Percentiles rank a stretch among this genome's conserved stretches.
phyloP scores from a whole-genome alignment of 2,888 invertebrate genomes.

The Pilophorus perplexus region DNA sequence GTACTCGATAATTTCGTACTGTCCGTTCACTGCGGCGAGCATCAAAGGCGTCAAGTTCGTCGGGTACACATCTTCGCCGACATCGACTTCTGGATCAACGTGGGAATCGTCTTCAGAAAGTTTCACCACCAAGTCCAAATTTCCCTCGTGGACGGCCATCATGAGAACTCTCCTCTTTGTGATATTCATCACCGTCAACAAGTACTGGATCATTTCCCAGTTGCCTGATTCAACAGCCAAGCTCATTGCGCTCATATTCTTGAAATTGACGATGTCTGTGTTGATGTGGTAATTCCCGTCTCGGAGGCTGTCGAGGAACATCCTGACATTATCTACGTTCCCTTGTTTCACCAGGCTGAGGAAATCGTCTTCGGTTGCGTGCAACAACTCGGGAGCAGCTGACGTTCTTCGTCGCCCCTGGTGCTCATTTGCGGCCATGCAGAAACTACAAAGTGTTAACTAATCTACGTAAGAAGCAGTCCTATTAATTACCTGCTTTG shows the following conservation, averaged over 20 bases:
- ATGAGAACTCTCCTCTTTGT: constrained; percentile 67
- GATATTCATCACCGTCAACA: constrained; percentile 60
- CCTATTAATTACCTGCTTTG: too few species aligned
- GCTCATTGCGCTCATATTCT: constrained; percentile 59
- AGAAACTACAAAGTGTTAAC: too few species aligned
- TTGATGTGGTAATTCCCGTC: not conserved
- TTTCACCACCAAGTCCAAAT: not conserved
- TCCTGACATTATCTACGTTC: not conserved
- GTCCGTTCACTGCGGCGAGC: constrained; percentile 67
- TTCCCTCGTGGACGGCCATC: constrained; percentile 59
- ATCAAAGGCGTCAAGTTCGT: constrained; percentile 68
- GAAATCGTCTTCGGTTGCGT: not conserved
- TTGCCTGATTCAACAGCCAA: constrained; percentile 65
- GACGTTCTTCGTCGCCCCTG: too few species aligned
- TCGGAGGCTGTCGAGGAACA: too few species aligned
- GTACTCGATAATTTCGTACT: constrained; percentile 66
- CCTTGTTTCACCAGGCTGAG: not conserved
- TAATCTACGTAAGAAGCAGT: too few species aligned
- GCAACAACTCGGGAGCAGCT: not conserved
- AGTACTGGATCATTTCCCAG: constrained; percentile 63
- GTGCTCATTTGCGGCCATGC: too few species aligned
- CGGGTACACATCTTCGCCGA: constrained; percentile 60
- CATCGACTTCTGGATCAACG: constrained; percentile 54
- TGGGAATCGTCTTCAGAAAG: constrained; percentile 53
- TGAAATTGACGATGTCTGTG: not conserved